Base-by-base conservation (phyloP, 2,888 invertebrate genomes). In the Margaritifera margaritifera region DNA sequence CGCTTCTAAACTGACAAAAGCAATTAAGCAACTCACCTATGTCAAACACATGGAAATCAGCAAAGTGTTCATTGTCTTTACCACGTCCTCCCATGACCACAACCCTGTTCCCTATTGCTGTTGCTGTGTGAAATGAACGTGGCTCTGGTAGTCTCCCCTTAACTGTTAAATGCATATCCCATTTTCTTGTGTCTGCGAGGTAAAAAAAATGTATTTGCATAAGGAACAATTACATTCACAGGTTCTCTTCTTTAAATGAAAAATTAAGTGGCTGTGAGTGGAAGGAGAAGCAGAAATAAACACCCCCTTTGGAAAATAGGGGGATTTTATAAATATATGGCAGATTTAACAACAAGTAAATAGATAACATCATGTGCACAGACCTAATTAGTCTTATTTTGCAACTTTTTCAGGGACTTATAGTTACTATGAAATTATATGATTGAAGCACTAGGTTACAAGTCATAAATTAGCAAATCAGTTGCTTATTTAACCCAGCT, bases 31-130 rank as follows among this genome's bases (percentile, higher is more conserved):
- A 58, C 74, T 68, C 66, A 88, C 88, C 85, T 72, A 83, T 78
- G 69, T 88, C 88, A 80, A 87, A 87, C 27, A 88, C 79, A 72
- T 88, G 83, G 53, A 87, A 60, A 64, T 86, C 87, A 56, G 75
- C 76, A 71, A 85, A 85, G 67, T 88, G 88, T 53, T 86, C 66
- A 64, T 89, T 83, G 24, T 81, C 68, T 22, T 71, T 62, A 4
- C 84, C 84, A 52, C 89, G 74, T 6, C 89, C 89, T 20, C 89
- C 88, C 53, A 86, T 75, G 3, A 89, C 79, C 1, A 88, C 82
- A 25, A 86, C 81, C 54, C 83, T 68, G 5, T 80, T 80, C 15
- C 85, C 88, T 2, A 85, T 82, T 25, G 84, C 75, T 18, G 83
- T 82, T 1, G 78, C 77, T 20, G 87, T 75, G 68, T 89, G 89